Evolutionary conservation across 2,113 vertebrate genomes (phyloP), one percentile per base, ranked within the genome.

Genomic region (Peromyscus maniculatus): DNA sequence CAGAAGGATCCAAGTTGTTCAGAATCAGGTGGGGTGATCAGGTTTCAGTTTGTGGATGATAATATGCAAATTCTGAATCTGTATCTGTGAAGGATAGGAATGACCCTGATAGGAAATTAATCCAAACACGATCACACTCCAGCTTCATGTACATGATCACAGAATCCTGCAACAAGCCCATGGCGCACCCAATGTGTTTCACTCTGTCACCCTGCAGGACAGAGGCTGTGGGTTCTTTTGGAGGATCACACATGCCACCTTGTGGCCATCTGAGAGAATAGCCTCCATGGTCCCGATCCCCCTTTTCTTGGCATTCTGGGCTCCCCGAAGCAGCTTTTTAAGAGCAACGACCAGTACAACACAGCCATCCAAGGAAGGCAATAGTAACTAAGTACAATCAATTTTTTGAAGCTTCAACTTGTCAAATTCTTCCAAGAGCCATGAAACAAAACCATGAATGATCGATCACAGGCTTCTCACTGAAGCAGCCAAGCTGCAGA

Each of bases 241-340:
- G 0, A 72, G 55, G 86, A 12, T 71, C 19, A 4, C 87, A 66
- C n/a, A 95, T 94, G 98, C 97, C 99, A 98, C 62, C 99, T 98
- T 92, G 98, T 99, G 98, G 98, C 83, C 91, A 96, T 9, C 91
- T 12, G 0, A 1, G 87, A 95, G 46, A 95, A 93, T 13, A 71
- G 64, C 87, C 16, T 28, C 39, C 7, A 0, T 1, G 31, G 15
- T 89, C 67, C 22, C 6, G 0, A 21, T 17, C 36, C 49, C 64
- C 24, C 15, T 33, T 15, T 90, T 33, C 57, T n/a, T 43, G 59
- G 39, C 57, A n/a, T n/a, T 24, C 55, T 39, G 19, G n/a, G n/a
- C 66, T 72, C 36, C 26, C 28, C 2, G 26, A n/a, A 64, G 7
- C 3, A 16, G 36, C 15, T 52, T 93, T 93, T 82, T 79, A 71